Base-by-base conservation (phyloP, 2,797 vertebrate genomes). In the Gallirallus australis region DNA sequence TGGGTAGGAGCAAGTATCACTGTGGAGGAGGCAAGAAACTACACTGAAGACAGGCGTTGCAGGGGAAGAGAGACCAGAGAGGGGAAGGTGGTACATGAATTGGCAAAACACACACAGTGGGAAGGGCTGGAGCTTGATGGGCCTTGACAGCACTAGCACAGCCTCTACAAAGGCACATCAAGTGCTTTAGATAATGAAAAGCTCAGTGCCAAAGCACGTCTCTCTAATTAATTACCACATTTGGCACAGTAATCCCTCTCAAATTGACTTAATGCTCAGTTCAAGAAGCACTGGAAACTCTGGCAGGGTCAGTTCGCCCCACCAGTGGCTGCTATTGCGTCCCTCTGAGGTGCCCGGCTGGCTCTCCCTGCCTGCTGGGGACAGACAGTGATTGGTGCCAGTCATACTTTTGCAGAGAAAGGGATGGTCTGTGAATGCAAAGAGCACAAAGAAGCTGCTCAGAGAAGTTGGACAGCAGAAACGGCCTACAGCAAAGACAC, bases 211-310 rank as follows among this genome's bases (percentile, higher is more conserved):
- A 52, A 89, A 82, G 27, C 70, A 79, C 12, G 59, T 86, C 23
- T 84, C 52, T 83, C 90, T 89, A 76, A 95, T 84, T 92, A 89
- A 86, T 92, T 89, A 54, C 70, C 76, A 25, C 12, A 28, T 85
- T 91, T 86, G 86, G 66, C 84, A 85, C 35, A 61, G 31, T 66
- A 86, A 61, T 82, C 30, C 50, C 70, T 63, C 57, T 72, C 71
- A 84, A 72, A 89, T 4, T 82, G 71, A 87, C 81, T 93, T 93
- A 92, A 72, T 65, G 37, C 50, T 89, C 45, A 50, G 73, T 88
- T 93, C 69, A 75, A 89, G 90, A 94, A 75, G 37, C 6, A 7
- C 14, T 92, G 70, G 65, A 75, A 81, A 54, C 68, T 57, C 59
- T 61, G 81, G 15, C 70, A 70, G 40, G 40, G 37, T 56, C 1